These are phyloP conservation scores for Sisyra terminalis DNA, from an alignment of 2,888 invertebrate genomes.

Conservation along the genomic window DNA sequence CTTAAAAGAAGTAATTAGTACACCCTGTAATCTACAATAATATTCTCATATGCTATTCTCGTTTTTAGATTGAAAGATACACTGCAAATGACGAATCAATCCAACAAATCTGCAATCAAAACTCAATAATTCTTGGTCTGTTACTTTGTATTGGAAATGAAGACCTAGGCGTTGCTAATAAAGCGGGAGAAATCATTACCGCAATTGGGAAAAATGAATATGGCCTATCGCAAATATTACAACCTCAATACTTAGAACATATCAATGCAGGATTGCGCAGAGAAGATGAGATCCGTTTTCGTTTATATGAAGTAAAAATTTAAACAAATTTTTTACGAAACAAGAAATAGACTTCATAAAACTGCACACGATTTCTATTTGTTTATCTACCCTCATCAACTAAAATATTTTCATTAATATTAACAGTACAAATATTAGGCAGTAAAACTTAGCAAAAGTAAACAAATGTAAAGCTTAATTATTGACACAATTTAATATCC, in stretches of 20 bases:
- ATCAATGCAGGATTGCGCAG: constrained; percentile 37
- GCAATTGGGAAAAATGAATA: constrained; percentile 26
- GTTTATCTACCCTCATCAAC: too few relatives aligned
- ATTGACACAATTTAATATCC: too few relatives aligned
- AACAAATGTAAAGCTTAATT: too few relatives aligned
- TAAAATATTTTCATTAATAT: too few relatives aligned
- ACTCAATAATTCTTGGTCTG: constrained; percentile 32
- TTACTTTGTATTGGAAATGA: constrained; percentile 40
- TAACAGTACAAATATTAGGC: too few relatives aligned
- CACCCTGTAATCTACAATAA: constrained; percentile 12
- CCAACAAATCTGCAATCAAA: constrained; percentile 18
- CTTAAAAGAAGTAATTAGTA: constrained; percentile 41
- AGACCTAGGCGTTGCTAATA: constrained; percentile 40
- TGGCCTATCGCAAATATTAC: constrained; percentile 32
- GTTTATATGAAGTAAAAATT: constrained; percentile 50
- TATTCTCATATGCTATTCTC: neutral
- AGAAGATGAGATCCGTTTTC: constrained; percentile 42
- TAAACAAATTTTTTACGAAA: neutral
- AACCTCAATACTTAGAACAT: constrained; percentile 34
- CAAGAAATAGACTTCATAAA: too few relatives aligned
- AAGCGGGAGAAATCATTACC: constrained; percentile 37
- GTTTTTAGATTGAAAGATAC: constrained; percentile 15
- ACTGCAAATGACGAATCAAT: constrained; percentile 18
- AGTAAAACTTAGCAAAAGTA: too few relatives aligned
- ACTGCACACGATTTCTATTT: too few relatives aligned